phyloP scores from a whole-genome alignment of 2,797 vertebrate species.

The Erithacus rubecula region DNA sequence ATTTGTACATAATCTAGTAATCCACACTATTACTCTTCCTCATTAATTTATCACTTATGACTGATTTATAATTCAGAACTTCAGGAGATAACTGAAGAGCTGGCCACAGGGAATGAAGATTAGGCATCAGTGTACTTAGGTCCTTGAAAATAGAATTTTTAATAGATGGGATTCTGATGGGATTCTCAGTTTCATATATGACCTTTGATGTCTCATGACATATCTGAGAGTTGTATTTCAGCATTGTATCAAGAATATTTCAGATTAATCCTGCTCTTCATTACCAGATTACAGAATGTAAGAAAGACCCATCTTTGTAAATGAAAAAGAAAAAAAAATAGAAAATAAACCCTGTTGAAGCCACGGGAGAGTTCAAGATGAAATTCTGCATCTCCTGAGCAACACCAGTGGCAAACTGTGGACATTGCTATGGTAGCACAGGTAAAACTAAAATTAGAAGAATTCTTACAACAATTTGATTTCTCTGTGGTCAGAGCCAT shows the following conservation, averaged over 20 bases:
- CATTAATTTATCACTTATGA: neutral
- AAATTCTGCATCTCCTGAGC: neutral
- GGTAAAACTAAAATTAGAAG: neutral
- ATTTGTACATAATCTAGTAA: neutral
- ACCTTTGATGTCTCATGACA: neutral
- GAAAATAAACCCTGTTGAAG: neutral
- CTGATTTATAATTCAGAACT: neutral
- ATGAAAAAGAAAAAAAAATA: neutral
- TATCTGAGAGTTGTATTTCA: slow-evolving; percentile 37
- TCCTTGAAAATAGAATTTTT: slow-evolving; percentile 7
- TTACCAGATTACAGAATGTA: slow-evolving; percentile 13
- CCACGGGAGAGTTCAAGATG: neutral
- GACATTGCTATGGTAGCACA: neutral
- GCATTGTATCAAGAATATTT: slow-evolving; percentile 12
- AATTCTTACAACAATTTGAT: neutral
- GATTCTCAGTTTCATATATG: slow-evolving; percentile 11
- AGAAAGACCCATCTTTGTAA: neutral
- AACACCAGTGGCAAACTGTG: neutral
- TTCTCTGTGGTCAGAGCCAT: neutral
- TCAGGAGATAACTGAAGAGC: neutral
- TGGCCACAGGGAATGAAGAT: neutral
- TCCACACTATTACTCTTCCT: neutral
- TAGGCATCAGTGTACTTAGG: neutral
- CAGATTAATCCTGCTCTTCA: slow-evolving; percentile 29
- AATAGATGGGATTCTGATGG: neutral